Base-by-base conservation (phyloP, 2,797 vertebrate genomes). In the Adrianichthys oophorus region DNA sequence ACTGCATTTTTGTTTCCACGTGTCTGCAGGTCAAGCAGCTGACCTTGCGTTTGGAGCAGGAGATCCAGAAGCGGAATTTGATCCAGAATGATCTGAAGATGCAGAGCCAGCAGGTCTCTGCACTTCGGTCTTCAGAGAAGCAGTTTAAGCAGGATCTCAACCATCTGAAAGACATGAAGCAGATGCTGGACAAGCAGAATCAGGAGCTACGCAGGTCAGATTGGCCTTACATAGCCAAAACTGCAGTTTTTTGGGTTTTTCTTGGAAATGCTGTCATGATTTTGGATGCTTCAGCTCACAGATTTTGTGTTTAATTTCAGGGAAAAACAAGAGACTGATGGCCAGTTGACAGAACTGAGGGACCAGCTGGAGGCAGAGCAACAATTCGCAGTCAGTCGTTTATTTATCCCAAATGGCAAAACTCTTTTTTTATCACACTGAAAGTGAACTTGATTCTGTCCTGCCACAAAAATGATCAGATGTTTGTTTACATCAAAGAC, bases 61-160 rank as follows among this genome's bases (percentile, higher is more conserved):
- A 98, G 92, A 92, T 90, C 41, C 95, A 96, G 83, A 95, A 93
- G 70, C 92, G 93, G 14, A 93, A 85, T 72, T 87, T 96, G 78
- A 95, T 90, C 45, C 95, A 97, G 80, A 94, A 92, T 24, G 96
- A 98, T 61, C 86, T 99, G 73, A 98, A 96, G 89, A 90, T 94
- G 76, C 95, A 99, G 86, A 93, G 90, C 0, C 95, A 98, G 79
- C 94, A 98, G 80, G 92, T 96, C 78, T 94, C 91, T 26, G 87
- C 90, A 26, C 83, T 99, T 55, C 92, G 78, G 82, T 93, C 95
- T 78, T 96, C 95, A 0, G 96, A 98, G 86, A 98, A 99, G 63
- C 95, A 97, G 76, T 89, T 98, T 72, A 98, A 98, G 57, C 96
- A 99, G 82, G 97, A 99, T 79, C 90, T 97, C 70, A 98, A 98